Evolutionary conservation across 30 jellyfish, hydroid and myxozoan genomes (phyloP), one percentile per base, ranked within the genome.

Genomic region (Haliclystus octoradiatus): DNA sequence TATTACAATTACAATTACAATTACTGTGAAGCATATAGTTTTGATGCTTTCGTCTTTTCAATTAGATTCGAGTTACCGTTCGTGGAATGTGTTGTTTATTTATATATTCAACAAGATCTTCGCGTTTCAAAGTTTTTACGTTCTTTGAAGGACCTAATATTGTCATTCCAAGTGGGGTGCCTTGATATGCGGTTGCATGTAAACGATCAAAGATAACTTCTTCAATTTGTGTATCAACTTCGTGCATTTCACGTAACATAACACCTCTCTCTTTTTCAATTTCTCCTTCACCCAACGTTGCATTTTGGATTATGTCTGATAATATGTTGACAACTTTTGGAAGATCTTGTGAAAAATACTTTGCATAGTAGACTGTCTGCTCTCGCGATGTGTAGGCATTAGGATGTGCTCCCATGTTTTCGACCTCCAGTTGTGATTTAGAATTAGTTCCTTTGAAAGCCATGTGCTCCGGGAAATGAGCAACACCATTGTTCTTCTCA

Each of bases 361-460:
- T 92, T 49, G 95, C 99, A 62, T 92, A 92, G 57, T 70, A 92
- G 14, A 83, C 99, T 0, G 99, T 92, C 61, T 92, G 99, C 57
- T 92, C 99, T 49, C 99, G 79, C 7, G 99, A 92, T 64, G 99
- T 92, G 66, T 92, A 92, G 0, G 99, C 99, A 74, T 82, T 82
- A 40, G 84, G 66, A 50, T 84, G 95, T 2, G 99, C 94, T 32
- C 99, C 99, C 95, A 92, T 82, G 35, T 92, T 82, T 66, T 92
- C 99, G 19, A 92, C 99, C 95, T 81, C 52, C 28, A 73, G 30
- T 57, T 19, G 24, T 13, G 24, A 9, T 13, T 57, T 28, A 4
- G 14, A 9, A 5, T 66, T 32, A 15, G 2, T 24, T 66, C 81
- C 98, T 89, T 90, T 90, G 79, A 90, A 90, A 27, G 98, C 98